Evolutionary conservation across 1,140 invertebrate genomes (phyloP).

Genomic region (Oryzaephilus surinamensis): DNA sequence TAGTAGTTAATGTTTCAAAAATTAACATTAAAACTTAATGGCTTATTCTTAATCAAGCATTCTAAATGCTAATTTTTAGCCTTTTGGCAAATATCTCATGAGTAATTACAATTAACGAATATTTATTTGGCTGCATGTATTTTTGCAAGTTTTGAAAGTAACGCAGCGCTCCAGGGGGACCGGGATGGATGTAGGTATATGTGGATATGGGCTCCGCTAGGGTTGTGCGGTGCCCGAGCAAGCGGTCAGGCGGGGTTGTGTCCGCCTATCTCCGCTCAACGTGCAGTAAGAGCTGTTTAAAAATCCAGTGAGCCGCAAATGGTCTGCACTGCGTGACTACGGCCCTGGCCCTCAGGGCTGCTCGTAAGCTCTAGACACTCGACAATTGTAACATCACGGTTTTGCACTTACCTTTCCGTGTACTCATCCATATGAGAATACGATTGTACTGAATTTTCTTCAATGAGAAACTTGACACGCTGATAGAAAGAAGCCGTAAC

Average conservation of each 20-base stretch:
- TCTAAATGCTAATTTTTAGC: too few relatives aligned
- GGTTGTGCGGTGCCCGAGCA: slow-evolving; percentile 33
- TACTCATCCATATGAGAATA: slow-evolving; percentile 96
- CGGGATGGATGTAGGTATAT: slow-evolving; percentile 6
- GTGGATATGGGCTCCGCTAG: slow-evolving; percentile 10
- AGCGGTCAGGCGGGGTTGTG: slow-evolving; percentile 18
- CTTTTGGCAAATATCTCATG: too few relatives aligned
- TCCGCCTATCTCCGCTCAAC: slow-evolving; percentile 25
- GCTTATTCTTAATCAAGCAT: too few relatives aligned
- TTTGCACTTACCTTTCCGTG: slow-evolving; percentile 83
- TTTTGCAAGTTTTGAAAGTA: too few relatives aligned
- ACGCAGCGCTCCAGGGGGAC: slow-evolving; percentile 1
- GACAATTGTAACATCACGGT: slow-evolving; percentile 13
- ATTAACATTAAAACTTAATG: too few relatives aligned
- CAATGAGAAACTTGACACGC: slow-evolving; percentile 94
- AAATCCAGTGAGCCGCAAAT: slow-evolving; percentile 17
- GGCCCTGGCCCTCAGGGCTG: too few relatives aligned
- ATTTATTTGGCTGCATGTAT: too few relatives aligned
- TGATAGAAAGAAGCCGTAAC: slow-evolving; percentile 97
- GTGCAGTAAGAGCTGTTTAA: slow-evolving; percentile 24
- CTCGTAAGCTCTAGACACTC: slow-evolving; percentile 14
- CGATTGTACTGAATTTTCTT: slow-evolving; percentile 96
- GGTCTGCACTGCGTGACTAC: slow-evolving; percentile 12
- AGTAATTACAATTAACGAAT: too few relatives aligned
- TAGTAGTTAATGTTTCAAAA: too few relatives aligned